A percentile compares a stretch with the other conserved stretches of the same genome.
These are phyloP conservation scores for Meda fulgida DNA, from an alignment of 2,797 vertebrate genomes.

Conservation along the genomic window DNA sequence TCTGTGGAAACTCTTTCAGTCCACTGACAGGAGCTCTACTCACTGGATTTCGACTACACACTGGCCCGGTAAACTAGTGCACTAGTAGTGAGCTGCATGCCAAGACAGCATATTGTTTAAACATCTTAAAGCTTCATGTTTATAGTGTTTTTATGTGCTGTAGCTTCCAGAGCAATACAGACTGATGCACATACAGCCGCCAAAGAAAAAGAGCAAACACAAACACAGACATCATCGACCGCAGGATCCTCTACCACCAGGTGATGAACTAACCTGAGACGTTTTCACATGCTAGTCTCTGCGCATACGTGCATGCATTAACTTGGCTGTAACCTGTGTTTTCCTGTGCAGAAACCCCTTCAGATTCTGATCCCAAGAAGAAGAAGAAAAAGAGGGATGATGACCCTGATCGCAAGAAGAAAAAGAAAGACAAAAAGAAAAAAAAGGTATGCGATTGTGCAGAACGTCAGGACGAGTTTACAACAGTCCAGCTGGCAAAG, in stretches of 20 bases:
- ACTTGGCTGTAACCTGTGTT: neutral
- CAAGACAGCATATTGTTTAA: neutral
- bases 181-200: slow-evolving; percentile 97
- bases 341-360: slow-evolving; percentile 87
- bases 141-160: slow-evolving; percentile 12
- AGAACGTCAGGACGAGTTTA: neutral
- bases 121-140: neutral
- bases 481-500: no score
- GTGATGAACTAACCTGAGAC: slow-evolving; percentile 64
- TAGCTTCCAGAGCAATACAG: slow-evolving; percentile 96
- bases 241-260: slow-evolving; percentile 94
- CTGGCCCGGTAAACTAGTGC: slow-evolving; percentile 85
- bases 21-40: slow-evolving; percentile 92
- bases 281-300: neutral
- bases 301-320: neutral
- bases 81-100: neutral
- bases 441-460: slow-evolving; percentile 84
- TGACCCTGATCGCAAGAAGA: slow-evolving; percentile 94
- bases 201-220: slow-evolving; percentile 97
- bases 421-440: slow-evolving; percentile 99
- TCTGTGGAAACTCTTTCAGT: slow-evolving; percentile 94
- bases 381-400: slow-evolving; percentile 99
- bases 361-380: slow-evolving; percentile 97
- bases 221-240: slow-evolving; percentile 94
- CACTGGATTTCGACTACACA: slow-evolving; percentile 94